Evolutionary conservation across 2,888 invertebrate species (phyloP), one percentile per base, ranked within the genome.

Genomic region (Coleophora deauratella): DNA sequence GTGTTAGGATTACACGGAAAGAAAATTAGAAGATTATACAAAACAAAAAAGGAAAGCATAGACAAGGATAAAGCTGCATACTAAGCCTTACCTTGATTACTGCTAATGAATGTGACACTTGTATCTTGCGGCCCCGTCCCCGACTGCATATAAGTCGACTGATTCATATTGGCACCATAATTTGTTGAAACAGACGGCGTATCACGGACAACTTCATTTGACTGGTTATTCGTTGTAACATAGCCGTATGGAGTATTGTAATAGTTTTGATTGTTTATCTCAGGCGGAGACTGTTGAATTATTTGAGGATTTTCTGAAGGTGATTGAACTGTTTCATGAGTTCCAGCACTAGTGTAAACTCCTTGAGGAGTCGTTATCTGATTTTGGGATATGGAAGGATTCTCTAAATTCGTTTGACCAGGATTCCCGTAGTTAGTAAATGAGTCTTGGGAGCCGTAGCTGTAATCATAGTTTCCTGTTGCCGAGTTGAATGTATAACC

Each of bases 401-500:
- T 46, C 44, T 69, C 66, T 31, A 63, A 41, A 55, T 52, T 71
- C 12, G 55, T 43, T 46, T 68, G 74, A 9, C 52, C 57, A 2
- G 52, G 42, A 28, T 48, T 60, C 12, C 54, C 61, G 36, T 69
- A 67, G 4, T 56, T 59, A 2, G 55, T 49, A 30, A 61, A 75
- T 1, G 78, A 64, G 21, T 84, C 82, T 57, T 90, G 89, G 43
- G 90, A 90, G 0, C 90, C 90, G 39, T 90, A 89, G 49, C 72
- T 87, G 52, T 91, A 91, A 9, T 90, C 88, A 50, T 89, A 91
- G 35, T 58, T 68, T 0, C 90, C 90, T 0, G 87, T 86, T 1
- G 75, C 60, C 1, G 80, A 50, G 56, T 91, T 89, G 50, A 67
- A 91, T 7, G 82, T 80, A 53, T 90, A 91, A 34, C 89, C 91